Percentiles rank a stretch among this genome's conserved stretches.
These are phyloP conservation scores for Columba janthina DNA, from an alignment of 2,113 vertebrate species.

Conservation along the genomic window DNA sequence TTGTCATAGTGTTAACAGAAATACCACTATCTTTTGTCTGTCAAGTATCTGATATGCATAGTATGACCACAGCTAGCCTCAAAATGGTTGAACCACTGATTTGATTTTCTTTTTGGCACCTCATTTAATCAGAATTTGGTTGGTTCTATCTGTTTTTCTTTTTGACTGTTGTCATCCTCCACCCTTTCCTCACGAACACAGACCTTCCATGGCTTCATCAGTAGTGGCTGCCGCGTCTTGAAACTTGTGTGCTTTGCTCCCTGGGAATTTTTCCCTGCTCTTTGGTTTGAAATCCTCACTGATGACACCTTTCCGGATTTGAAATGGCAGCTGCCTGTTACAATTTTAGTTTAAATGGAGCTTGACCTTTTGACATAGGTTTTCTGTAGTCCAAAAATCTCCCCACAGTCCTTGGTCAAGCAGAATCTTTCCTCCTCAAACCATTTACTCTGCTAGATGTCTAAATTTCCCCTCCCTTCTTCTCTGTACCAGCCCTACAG, in stretches of 20 bases:
- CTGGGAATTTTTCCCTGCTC: not conserved
- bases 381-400: not conserved
- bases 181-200: not conserved
- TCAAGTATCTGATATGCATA: not conserved
- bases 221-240: no score
- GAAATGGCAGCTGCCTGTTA: not conserved
- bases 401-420: not conserved
- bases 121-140: not conserved
- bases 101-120: not conserved
- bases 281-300: not conserved
- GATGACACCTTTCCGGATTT: not conserved
- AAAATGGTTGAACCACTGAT: not conserved
- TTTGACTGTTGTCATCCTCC: not conserved
- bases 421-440: not conserved
- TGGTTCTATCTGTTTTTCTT: not conserved
- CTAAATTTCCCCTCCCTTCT: not conserved
- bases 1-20: not conserved
- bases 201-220: not conserved
- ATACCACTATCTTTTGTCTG: not conserved
- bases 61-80: not conserved
- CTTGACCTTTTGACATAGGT: not conserved
- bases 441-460: not conserved
- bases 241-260: not conserved
- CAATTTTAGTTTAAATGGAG: not conserved
- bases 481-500: not conserved